Base-by-base conservation (phyloP, 2,888 invertebrate genomes). In the Cistogaster globosa region DNA sequence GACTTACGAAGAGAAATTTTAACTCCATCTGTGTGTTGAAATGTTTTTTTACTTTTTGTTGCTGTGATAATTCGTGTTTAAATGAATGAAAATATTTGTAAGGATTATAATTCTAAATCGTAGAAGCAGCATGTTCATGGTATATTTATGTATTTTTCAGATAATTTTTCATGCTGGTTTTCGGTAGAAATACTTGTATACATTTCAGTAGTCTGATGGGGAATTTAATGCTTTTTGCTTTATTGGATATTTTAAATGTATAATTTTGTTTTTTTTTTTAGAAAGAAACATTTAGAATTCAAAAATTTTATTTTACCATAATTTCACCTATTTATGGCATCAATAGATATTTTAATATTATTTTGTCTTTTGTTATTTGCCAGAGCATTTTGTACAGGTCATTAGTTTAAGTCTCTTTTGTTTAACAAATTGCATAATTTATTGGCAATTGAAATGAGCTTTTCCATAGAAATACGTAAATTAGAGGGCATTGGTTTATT, bases 71-170 rank as follows among this genome's bases (percentile, higher is more conserved):
- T 71, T 71, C 22, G 32, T 77, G 60, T 22, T 83, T 77, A 72
- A 83, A 83, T 71, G 76, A 42, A 82, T 71, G 76, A 58, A 77
- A 82, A 71, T 63, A 71, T 71, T 78, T 45, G 45, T 26, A 48
- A 12, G 57, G n/a, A 62, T 57, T 79, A 71, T 65, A 48, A 36
- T 71, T 79, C 63, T 36, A 79, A 32, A 72, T 57, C 48, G 57
- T 57, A 22, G 32, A 1, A 22, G 32, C 12, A 22, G 32, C 63
- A 63, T 77, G 36, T 67, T 83, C 53, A 60, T 67, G 8, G 32
- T 32, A 32, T 38, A 11, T 67, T 58, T 69, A 45, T 48, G 71
- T 38, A 0, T 11, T 81, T 76, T 63, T 65, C 9, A 82, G 45
- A 65, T 76, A 11, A 38, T 57, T 63, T 82, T 82, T 38, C 38